These are phyloP conservation scores for Caenorhabditis brenneri DNA, from an alignment of 1,140 invertebrate genomes.

Conservation along the genomic window DNA sequence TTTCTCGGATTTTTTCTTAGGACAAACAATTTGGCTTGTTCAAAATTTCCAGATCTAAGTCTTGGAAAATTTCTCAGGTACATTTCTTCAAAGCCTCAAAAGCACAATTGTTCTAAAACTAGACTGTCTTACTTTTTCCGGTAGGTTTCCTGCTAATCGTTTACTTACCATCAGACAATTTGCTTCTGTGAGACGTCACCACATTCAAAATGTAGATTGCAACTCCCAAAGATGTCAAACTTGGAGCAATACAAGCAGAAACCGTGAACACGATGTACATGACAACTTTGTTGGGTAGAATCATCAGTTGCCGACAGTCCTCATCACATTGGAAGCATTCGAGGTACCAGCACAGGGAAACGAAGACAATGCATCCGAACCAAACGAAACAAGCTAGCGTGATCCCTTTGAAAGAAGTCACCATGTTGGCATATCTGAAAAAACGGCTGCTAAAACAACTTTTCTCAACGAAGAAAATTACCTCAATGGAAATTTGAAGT, in stretches of 20 bases:
- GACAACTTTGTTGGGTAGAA: slow-evolving; percentile 52
- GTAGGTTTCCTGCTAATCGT: neutral
- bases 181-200: slow-evolving; percentile 47
- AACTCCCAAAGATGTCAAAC: slow-evolving; percentile 47
- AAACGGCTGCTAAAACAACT: too few species aligned
- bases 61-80: too few species aligned
- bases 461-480: neutral
- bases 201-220: slow-evolving; percentile 53
- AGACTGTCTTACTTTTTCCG: slow-evolving; percentile 34
- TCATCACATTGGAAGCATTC: slow-evolving; percentile 46
- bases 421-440: slow-evolving; percentile 38
- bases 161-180: slow-evolving; percentile 49
- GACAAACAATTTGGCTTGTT: too few species aligned
- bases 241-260: slow-evolving; percentile 48
- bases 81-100: too few species aligned
- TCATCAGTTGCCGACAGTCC: slow-evolving; percentile 40
- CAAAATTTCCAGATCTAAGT: too few species aligned
- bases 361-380: slow-evolving; percentile 33
- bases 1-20: too few species aligned
- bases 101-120: too few species aligned
- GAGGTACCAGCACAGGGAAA: neutral
- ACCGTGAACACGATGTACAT: slow-evolving; percentile 53
- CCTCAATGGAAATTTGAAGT: slow-evolving; percentile 51
- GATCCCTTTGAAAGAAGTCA: slow-evolving; percentile 15
- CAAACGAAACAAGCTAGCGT: neutral